phyloP scores from a whole-genome alignment of 2,113 vertebrate genomes.

The Oreochromis spilurus region DNA sequence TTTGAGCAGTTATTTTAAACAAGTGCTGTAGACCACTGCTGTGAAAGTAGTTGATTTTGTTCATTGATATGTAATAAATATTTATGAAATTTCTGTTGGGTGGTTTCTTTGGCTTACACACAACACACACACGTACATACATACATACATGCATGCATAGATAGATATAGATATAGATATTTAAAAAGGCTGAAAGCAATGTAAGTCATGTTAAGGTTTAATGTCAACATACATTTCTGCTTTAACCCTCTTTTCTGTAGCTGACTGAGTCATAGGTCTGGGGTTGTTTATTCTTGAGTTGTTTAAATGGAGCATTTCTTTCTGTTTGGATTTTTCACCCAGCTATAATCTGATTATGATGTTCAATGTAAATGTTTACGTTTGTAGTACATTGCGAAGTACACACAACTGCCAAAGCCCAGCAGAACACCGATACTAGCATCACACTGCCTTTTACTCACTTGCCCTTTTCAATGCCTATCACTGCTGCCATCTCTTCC shows the following conservation, averaged over 20 bases:
- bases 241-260: not conserved
- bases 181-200: not conserved
- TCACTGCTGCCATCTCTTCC: not conserved
- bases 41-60: constrained; percentile 81
- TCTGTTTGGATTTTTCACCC: not conserved
- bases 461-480: not conserved
- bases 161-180: not conserved
- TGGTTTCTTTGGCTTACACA: not conserved
- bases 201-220: not conserved
- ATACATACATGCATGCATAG: rapidly evolving
- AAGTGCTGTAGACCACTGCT: constrained; percentile 83
- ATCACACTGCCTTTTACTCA: not conserved
- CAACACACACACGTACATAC: not conserved
- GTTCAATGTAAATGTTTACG: not conserved
- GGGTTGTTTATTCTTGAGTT: not conserved
- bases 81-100: constrained; percentile 76
- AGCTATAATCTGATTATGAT: not conserved
- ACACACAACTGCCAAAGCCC: not conserved
- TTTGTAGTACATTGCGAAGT: rapidly evolving
- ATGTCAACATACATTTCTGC: not conserved
- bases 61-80: constrained; percentile 87
- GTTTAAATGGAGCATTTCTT: not conserved
- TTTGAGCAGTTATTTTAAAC: constrained; percentile 76
- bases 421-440: not conserved
- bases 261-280: not conserved